A percentile compares a stretch with the other conserved stretches of the same genome.
Conservation (phyloP, 2,888 invertebrate species). For the Lasioglossum malachurum region DNA sequence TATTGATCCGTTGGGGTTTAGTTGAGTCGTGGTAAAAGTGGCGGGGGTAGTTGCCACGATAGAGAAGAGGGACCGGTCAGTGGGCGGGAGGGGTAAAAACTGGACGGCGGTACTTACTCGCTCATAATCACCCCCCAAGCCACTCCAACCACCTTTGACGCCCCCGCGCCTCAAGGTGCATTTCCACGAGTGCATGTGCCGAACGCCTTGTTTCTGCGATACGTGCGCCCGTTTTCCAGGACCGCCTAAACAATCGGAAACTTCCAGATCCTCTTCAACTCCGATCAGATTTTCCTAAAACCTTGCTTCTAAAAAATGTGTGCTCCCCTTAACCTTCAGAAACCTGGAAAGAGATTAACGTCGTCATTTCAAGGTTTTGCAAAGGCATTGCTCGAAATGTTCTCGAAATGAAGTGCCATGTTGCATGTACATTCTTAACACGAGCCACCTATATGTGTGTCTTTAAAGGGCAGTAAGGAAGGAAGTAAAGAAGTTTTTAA, state of each 20-base stretch:
- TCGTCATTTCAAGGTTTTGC: slow-evolving; percentile 2
- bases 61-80: slow-evolving; percentile 64
- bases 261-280: neutral
- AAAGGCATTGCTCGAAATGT: neutral
- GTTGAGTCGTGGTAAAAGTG: slow-evolving; percentile 76
- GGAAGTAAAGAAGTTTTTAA: slow-evolving; percentile 20
- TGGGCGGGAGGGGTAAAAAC: slow-evolving; percentile 76
- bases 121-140: slow-evolving; percentile 81
- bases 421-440: neutral
- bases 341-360: too few relatives aligned
- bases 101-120: slow-evolving; percentile 83
- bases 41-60: slow-evolving; percentile 69
- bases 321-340: slow-evolving; percentile 14
- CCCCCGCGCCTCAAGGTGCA: slow-evolving; percentile 65
- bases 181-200: slow-evolving; percentile 59
- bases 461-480: slow-evolving; percentile 19
- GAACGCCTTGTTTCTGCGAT: neutral
- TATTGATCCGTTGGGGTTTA: slow-evolving; percentile 83
- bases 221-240: neutral
- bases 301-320: neutral
- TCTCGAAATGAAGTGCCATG: neutral
- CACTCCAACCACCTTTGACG: slow-evolving; percentile 67
- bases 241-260: neutral
- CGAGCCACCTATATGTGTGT: neutral
- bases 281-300: too few relatives aligned